phyloP scores from a whole-genome alignment of 35 echinoderm and acorn worm genomes.

The Acanthaster planci region DNA sequence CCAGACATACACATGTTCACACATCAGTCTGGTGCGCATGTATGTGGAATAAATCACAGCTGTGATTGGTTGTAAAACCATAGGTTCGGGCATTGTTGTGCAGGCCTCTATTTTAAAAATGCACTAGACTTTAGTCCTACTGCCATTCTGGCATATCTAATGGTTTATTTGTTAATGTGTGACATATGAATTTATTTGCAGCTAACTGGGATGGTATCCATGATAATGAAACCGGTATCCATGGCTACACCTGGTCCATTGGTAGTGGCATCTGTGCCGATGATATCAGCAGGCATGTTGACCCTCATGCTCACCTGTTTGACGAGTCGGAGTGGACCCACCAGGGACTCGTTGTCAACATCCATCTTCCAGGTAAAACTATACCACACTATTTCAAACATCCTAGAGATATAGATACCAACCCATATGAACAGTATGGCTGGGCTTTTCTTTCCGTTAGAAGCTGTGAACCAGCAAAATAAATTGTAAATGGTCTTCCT shows the following conservation, averaged over 20 bases:
- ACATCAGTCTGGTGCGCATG: no score
- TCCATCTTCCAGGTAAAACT: slow-evolving; percentile 19
- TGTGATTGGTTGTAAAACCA: no score
- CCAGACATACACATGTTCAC: no score
- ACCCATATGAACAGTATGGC: neutral
- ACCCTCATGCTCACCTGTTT: slow-evolving; percentile 54
- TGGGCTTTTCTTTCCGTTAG: neutral
- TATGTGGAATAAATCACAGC: no score
- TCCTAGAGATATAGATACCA: neutral
- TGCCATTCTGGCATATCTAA: no score
- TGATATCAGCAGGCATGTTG: slow-evolving; percentile 30
- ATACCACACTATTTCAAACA: neutral
- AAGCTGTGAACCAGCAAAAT: neutral
- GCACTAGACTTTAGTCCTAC: no score
- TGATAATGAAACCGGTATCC: slow-evolving; percentile 49
- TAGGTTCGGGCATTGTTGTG: no score
- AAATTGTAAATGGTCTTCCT: neutral
- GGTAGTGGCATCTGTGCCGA: slow-evolving; percentile 30
- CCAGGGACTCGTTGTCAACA: slow-evolving; percentile 14
- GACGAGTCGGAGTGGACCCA: slow-evolving; percentile 56
- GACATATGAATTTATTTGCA: neutral
- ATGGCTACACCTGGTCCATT: slow-evolving; percentile 52
- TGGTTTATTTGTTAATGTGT: no score
- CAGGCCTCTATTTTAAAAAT: no score
- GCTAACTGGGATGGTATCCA: slow-evolving; percentile 53